Evolutionary conservation across 2,113 vertebrate species (phyloP), one percentile per base, ranked within the genome.

Genomic region (Gila orcuttii): DNA sequence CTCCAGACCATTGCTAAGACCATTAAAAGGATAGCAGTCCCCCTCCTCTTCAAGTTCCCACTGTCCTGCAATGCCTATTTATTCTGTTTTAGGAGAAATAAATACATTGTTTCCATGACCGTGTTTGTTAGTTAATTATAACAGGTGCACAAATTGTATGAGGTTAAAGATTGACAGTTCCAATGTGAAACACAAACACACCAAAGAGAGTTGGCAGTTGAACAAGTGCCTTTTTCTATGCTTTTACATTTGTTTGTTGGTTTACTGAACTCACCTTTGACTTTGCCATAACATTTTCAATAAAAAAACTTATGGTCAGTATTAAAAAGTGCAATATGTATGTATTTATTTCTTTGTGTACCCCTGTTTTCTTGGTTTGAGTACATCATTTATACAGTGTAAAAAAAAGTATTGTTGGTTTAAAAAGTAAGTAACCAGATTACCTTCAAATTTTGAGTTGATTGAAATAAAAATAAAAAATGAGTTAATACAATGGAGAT

Each of bases 251-350:
- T 82, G 62, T 80, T 13, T 68, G 84, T 87, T 87, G 73, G 21
- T 83, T 71, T 55, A 83, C 64, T 83, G 82, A 25, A 64, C 23
- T 86, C 74, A 21, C 57, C 66, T 52, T 86, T 85, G 77, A 82
- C 85, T 76, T 86, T 74, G 62, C 71, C 36, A 85, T 79, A 3
- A 47, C 57, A 25, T 86, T 87, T 79, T 86, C 64, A 89, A 89
- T 90, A 89, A 90, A 90, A 28, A 52, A 69, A 57, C 6, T 10
- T 86, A 64, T 82, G 39, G 84, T 83, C 75, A 84, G 77, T 86
- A 80, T 84, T 79, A 39, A 10, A 36, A 73, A 80, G 33, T 76
- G 66, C 59, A 52, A 62, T 21, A 66, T 62, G 79, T 42, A 7
- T 62, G 31, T 57, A 0, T 59, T 74, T 83, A 21, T 85, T 71